Base-by-base conservation (phyloP, 2,888 invertebrate species). In the Zhuqinia jingwanae region DNA sequence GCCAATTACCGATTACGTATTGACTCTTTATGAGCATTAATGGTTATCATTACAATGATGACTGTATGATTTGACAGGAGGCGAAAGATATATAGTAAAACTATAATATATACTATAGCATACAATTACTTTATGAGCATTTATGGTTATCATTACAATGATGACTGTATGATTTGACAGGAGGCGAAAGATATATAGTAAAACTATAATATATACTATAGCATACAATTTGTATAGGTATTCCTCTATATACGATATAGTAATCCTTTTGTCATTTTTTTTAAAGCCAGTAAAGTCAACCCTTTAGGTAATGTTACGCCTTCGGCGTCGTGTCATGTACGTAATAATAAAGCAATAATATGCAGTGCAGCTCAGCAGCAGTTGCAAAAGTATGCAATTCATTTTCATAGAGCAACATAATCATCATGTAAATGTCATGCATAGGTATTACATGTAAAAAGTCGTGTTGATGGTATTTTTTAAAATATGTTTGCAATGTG, bases 1-100 rank as follows among this genome's bases (percentile, higher is more conserved):
- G 75, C 53, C 75, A 75, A 75, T 75, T 75, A 75, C 27, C n/a
- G 75, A 75, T 75, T 75, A 75, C 75, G 53, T 53, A 75, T 75
- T 75, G 75, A 27, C 30, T 53, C 50, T 53, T 75, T 75, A 56
- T 75, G 75, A 47, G 25, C 75, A 53, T 53, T 75, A 53, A 47
- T 70, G 22, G 10, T 25, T 60, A 47, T 45, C 70, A 70, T 65
- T 42, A 45, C 70, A 47, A 10, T 42, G 42, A 65, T 65, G 36
- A 17, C 58, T 65, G 42, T n/a, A 17, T 17, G 1, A 17, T 60
- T 1, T 25, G 53, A 60, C 25, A 60, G 58, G 25, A 60, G 27
- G 11, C 25, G 25, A 60, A 22, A 60, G 27, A 60, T n/a, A 50
- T 60, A 60, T n/a, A n/a, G n/a, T n/a, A n/a, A n/a, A n/a, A n/a